phyloP scores from a whole-genome alignment of 2,113 vertebrate species.

The Acinonyx jubatus region DNA sequence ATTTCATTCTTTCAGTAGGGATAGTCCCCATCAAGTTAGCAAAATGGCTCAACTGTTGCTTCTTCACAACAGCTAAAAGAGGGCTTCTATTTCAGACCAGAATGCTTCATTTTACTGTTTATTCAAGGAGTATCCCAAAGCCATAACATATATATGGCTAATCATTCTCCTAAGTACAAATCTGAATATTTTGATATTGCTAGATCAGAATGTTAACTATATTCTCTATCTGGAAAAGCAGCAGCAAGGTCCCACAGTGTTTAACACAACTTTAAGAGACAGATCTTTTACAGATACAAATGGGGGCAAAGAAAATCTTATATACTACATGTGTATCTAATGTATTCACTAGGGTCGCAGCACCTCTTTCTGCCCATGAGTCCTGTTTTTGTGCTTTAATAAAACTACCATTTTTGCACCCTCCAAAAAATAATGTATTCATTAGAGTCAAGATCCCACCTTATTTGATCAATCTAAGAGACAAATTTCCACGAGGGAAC shows the following conservation, averaged over 20 bases:
- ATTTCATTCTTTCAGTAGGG: constrained; percentile 31
- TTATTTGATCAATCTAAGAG: neutral
- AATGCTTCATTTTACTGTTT: constrained; percentile 36
- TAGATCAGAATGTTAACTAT: constrained; percentile 32
- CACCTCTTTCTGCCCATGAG: too few species aligned
- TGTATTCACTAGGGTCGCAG: neutral
- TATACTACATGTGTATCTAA: neutral
- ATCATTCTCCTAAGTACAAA: constrained; percentile 33
- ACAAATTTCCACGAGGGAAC: constrained; percentile 1
- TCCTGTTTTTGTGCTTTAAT: too few species aligned
- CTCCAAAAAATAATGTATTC: neutral
- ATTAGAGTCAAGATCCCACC: neutral
- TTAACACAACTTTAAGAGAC: neutral
- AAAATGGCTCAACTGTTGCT: neutral
- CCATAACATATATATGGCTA: neutral
- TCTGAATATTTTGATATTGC: constrained; percentile 9
- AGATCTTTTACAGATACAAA: constrained; percentile 9
- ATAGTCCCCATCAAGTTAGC: neutral
- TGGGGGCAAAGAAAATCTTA: constrained; percentile 31
- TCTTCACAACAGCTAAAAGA: constrained; percentile 9
- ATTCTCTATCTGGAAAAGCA: constrained; percentile 82
- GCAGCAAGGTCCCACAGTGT: constrained; percentile 80
- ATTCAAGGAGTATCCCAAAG: constrained; percentile 11
- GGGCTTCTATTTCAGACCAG: neutral
- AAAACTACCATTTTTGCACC: too few species aligned